phyloP scores from a whole-genome alignment of 2,888 invertebrate genomes.

The Petrophora chlorosata region DNA sequence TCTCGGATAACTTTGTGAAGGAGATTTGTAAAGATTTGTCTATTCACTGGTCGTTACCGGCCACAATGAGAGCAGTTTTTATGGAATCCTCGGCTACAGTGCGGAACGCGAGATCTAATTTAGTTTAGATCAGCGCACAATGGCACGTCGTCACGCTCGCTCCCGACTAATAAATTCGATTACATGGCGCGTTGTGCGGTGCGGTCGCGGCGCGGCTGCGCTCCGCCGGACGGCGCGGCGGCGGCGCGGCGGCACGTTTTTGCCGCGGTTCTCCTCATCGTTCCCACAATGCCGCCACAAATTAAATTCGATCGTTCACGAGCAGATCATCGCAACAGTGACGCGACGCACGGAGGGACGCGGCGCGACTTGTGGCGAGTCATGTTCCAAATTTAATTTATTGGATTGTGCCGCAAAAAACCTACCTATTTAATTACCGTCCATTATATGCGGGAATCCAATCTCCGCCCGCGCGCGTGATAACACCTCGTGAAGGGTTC shows the following conservation, averaged over 20 bases:
- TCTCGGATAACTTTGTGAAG: not conserved
- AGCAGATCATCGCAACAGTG: slow-evolving; percentile 36
- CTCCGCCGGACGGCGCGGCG: too few relatives aligned
- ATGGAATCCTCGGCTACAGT: slow-evolving; percentile 11
- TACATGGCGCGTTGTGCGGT: slow-evolving; percentile 30
- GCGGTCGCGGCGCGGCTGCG: slow-evolving; percentile 19
- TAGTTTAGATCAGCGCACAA: slow-evolving; percentile 28
- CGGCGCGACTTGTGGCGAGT: slow-evolving; percentile 41
- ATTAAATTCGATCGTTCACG: slow-evolving; percentile 49
- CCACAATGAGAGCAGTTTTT: slow-evolving; percentile 31
- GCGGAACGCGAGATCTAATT: slow-evolving; percentile 27
- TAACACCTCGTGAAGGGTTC: not conserved
- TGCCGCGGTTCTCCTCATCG: slow-evolving; percentile 18
- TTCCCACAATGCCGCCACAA: slow-evolving; percentile 40
- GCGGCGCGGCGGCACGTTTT: slow-evolving; percentile 31
- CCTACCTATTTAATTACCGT: slow-evolving; percentile 46
- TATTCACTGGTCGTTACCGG: slow-evolving; percentile 28
- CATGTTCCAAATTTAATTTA: slow-evolving; percentile 55
- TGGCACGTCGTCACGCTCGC: slow-evolving; percentile 44
- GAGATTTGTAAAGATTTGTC: slow-evolving; percentile 7
- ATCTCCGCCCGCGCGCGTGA: slow-evolving; percentile 15
- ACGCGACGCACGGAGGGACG: slow-evolving; percentile 28
- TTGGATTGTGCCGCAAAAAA: slow-evolving; percentile 50
- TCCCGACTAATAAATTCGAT: slow-evolving; percentile 54
- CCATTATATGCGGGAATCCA: slow-evolving; percentile 36